Base-by-base conservation (phyloP, 1,140 invertebrate genomes). In the Spodoptera litura region DNA sequence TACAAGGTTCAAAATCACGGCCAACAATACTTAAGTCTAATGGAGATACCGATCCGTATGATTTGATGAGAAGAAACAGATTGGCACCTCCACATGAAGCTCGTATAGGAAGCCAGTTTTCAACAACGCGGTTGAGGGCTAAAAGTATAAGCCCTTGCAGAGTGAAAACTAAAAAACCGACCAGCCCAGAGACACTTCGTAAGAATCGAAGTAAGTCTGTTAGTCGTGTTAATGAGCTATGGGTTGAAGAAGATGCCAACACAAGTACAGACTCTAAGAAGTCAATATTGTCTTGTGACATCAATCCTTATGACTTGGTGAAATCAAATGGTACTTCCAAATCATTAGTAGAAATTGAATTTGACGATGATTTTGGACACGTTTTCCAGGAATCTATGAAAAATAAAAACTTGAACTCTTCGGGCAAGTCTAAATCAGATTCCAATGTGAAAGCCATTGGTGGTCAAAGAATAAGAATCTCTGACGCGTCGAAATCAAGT, bases 291-390 rank as follows among this genome's bases (percentile, higher is more conserved):
- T 97, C 98, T 85, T 98, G 97, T 91, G 96, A 98, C 87, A 97
- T 98, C 12, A 98, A 97, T 93, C 97, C 98, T 5, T 98, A 98
- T 85, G 97, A 98, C 66, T 93, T 98, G 78, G 96, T 98, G 70
- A 96, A 96, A 79, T 89, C 90, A 75, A 88, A 86, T 66, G 90
- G 89, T 20, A 83, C 44, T 78, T 88, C 86, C 8, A 94, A 93
- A 64, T 93, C 91, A 25, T 81, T 91, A 80, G 89, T 85, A 12
- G 90, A 93, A 85, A 90, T 93, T 76, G 92, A 93, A 76, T 93
- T 93, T 81, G 91, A 93, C 78, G 92, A 94, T 81, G 90, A 92
- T 35, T 94, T 86, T 87, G 87, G 82, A 68, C 88, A 93, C 55
- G 85, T 91, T n/a, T 92, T 92, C 83, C 83, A 91, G 83, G 88